Base-by-base conservation (phyloP, 2,888 invertebrate species). In the Nemotelus pantherinus region DNA sequence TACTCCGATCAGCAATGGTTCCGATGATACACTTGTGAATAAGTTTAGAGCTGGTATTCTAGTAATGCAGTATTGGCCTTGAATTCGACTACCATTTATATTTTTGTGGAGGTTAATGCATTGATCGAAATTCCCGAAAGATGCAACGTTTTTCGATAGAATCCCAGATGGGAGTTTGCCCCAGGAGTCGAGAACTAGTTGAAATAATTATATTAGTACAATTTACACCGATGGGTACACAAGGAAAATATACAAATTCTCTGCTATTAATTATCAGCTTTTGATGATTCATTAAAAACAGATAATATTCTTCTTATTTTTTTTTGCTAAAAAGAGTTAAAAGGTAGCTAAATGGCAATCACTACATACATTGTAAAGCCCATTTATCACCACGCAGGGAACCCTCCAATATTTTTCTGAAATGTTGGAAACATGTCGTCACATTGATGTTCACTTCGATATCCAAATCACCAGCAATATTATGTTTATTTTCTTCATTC, bases 11-110 rank as follows among this genome's bases (percentile, higher is more conserved):
- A 43, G 25, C 2, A 64, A 41, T 77, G 85, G 85, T 41, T 85
- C 84, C 45, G 81, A 67, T 76, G 84, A 78, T 2, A 48, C 6
- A 25, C 79, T 80, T 43, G 82, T 76, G 55, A 81, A 63, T 4
- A 58, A 41, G 41, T 39, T 45, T 2, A n/a, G 3, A 5, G 50
- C 25, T 6, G 85, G 85, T 7, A 86, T 77, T 2, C 79, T 82
- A 3, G 85, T 80, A 74, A 88, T 80, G 77, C 88, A 88, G 77
- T 88, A 88, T 81, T 88, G 86, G 53, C 88, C 88, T 25, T 82
- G 82, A 3, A 88, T 81, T 9, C 79, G 6, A 0, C 83, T 81
- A 25, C 81, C 82, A 3, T 82, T 81, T 5, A 82, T 80, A n/a
- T 82, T 68, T 67, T 79, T 47, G 5, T 80, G 7, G 3, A 67